phyloP scores from a whole-genome alignment of 2,113 vertebrate species.

The Lethenteron reissneri region DNA sequence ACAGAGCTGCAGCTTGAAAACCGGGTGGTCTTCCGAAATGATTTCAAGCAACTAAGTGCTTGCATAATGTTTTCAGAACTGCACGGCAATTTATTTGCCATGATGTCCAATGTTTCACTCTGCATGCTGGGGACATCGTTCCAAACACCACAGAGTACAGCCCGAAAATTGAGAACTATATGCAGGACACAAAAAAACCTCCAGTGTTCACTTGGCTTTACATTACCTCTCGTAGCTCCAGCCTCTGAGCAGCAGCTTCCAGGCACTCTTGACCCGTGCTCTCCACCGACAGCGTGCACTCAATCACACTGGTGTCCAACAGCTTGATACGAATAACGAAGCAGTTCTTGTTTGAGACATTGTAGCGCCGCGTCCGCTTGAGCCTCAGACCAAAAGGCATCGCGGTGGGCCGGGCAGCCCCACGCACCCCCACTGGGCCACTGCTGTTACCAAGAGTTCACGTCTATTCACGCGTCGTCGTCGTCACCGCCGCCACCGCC shows the following conservation, averaged over 20 bases:
- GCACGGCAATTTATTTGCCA: too few relatives aligned
- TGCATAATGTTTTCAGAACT: too few relatives aligned
- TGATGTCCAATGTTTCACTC: too few relatives aligned
- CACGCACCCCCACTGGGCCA: constrained; percentile 15
- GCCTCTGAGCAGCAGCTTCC: constrained; percentile 71
- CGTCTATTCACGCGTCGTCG: too few relatives aligned
- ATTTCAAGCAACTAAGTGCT: too few relatives aligned
- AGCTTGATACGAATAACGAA: constrained; percentile 76
- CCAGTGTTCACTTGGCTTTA: background rate
- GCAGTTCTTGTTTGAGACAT: constrained; percentile 89
- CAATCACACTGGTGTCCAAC: constrained; percentile 61
- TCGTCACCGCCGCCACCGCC: too few relatives aligned
- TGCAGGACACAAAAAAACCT: background rate
- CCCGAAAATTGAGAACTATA: constrained; percentile 9
- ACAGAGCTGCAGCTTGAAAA: too few relatives aligned
- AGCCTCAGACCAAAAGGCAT: constrained; percentile 89
- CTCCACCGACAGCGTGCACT: constrained; percentile 77
- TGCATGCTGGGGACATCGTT: too few relatives aligned
- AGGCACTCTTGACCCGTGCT: constrained; percentile 86
- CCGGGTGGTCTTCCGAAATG: too few relatives aligned
- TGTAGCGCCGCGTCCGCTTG: constrained; percentile 71
- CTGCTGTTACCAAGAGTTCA: constrained; percentile 9
- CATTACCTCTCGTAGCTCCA: constrained; percentile 76
- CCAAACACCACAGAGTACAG: too few relatives aligned
- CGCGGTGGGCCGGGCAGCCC: constrained; percentile 16